Evolutionary conservation across 2,113 vertebrate genomes (phyloP).

Genomic region (Melanotaenia duboulayi): DNA sequence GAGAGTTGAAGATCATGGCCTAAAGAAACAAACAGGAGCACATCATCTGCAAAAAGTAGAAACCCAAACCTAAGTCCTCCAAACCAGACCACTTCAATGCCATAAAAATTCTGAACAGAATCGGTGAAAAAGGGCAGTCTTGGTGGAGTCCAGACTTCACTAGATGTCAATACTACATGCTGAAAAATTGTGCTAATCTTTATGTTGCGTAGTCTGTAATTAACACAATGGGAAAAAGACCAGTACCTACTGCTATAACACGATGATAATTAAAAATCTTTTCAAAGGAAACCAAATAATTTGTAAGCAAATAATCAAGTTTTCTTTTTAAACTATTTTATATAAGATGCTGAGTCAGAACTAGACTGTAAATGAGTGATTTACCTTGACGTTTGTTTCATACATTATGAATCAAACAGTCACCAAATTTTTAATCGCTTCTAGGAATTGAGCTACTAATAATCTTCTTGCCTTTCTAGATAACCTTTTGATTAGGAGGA

Average conservation of each 20-base stretch:
- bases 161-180: not conserved
- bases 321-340: not conserved
- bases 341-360: not conserved
- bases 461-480: slow-evolving; percentile 29
- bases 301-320: not conserved
- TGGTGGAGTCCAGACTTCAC: no score
- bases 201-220: not conserved
- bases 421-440: slow-evolving; percentile 46
- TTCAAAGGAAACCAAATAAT: not conserved
- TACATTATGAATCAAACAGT: slow-evolving; percentile 46
- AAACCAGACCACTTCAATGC: no score
- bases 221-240: no score
- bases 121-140: not conserved
- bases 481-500: slow-evolving; percentile 34
- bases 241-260: not conserved
- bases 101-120: not conserved
- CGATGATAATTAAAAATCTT: not conserved
- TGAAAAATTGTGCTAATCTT: not conserved
- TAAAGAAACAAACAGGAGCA: no score
- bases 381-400: slow-evolving; percentile 32
- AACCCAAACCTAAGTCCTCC: no score
- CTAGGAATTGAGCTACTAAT: slow-evolving; percentile 21
- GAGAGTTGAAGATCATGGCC: no score
- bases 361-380: slow-evolving; percentile 5
- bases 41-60: no score